These are phyloP conservation scores for Lanius collurio DNA, from an alignment of 2,113 vertebrate genomes.

Conservation along the genomic window DNA sequence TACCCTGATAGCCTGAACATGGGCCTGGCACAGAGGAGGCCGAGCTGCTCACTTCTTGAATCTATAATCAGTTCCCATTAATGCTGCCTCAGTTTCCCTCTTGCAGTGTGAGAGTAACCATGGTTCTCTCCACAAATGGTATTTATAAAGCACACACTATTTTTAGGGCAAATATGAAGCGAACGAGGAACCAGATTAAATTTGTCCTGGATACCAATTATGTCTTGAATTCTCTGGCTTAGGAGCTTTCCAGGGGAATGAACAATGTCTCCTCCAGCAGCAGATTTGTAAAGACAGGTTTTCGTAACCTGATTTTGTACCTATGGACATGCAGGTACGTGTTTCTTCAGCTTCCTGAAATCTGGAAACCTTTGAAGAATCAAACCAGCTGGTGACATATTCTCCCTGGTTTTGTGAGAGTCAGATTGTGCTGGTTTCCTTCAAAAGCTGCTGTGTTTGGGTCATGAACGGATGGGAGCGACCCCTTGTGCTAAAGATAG, in stretches of 20 bases:
- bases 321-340: neutral
- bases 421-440: neutral
- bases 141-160: neutral
- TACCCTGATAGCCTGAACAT: neutral
- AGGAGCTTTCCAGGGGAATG: slow-evolving; percentile 1
- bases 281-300: slow-evolving; percentile 13
- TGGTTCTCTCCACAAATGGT: neutral
- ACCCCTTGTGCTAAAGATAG: neutral
- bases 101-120: neutral
- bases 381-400: neutral
- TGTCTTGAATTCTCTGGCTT: neutral
- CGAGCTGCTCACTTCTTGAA: slow-evolving; percentile 21
- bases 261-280: neutral
- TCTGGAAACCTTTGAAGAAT: neutral
- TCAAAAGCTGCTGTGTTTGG: neutral
- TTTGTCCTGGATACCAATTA: slow-evolving; percentile 3
- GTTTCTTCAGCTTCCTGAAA: neutral
- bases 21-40: neutral
- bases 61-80: neutral
- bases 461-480: neutral
- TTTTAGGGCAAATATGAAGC: neutral
- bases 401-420: neutral
- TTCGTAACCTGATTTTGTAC: neutral
- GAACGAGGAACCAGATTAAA: neutral
- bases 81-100: slow-evolving; percentile 28